Percentiles rank a stretch among this genome's conserved stretches.
Evolutionary conservation across 2,797 vertebrate species (phyloP).

Genomic region (Galaxias olidus): DNA sequence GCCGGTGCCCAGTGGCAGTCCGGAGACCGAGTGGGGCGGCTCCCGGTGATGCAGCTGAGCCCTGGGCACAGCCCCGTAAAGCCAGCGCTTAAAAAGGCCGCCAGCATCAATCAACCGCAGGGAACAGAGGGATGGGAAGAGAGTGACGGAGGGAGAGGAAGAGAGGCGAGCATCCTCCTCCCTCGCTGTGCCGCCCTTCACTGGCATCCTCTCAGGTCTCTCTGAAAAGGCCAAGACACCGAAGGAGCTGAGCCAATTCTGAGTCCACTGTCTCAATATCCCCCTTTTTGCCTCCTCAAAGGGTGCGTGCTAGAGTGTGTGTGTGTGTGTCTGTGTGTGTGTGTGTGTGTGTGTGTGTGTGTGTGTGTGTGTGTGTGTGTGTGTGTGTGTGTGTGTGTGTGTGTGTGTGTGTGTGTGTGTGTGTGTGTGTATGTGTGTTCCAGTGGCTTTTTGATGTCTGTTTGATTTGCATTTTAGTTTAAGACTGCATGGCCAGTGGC

Average conservation of each 20-base stretch:
- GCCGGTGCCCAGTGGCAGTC: slow-evolving; percentile 40
- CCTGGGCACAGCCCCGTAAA: slow-evolving; percentile 22
- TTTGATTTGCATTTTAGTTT: no score
- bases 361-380: not conserved
- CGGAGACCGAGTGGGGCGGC: slow-evolving; percentile 40
- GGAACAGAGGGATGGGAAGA: slow-evolving; percentile 39
- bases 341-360: not conserved
- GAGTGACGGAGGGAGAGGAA: slow-evolving; percentile 3
- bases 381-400: not conserved
- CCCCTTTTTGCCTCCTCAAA: not conserved
- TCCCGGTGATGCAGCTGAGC: slow-evolving; percentile 36
- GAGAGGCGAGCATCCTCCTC: slow-evolving; percentile 1
- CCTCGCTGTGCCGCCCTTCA: not conserved
- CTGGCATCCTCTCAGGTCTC: not conserved
- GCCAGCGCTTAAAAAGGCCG: slow-evolving; percentile 12
- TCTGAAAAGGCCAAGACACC: not conserved
- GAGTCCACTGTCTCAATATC: not conserved
- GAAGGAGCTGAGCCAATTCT: not conserved
- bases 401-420: not conserved
- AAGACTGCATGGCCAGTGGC: no score
- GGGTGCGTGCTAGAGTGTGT: not conserved
- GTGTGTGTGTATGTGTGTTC: no score
- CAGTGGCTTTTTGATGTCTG: no score
- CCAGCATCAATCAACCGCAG: slow-evolving; percentile 37
- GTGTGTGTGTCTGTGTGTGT: not conserved